These are phyloP conservation scores for Acrossocheilus wenchowensis DNA, from an alignment of 2,797 vertebrate genomes.

Conservation along the genomic window DNA sequence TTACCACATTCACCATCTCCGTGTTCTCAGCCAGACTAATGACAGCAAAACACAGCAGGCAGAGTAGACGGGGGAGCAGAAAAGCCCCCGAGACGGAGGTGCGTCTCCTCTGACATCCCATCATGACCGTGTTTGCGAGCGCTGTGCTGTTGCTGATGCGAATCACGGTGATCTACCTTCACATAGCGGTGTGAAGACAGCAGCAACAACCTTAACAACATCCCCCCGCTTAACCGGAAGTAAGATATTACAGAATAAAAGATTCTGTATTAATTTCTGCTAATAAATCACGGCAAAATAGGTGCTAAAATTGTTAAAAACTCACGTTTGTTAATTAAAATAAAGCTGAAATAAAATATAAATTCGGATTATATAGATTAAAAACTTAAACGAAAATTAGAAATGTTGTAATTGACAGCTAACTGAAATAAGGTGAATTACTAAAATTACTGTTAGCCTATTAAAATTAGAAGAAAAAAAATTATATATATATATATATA, in stretches of 20 bases:
- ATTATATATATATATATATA: background rate
- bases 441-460: background rate
- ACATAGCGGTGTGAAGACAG: constrained; percentile 17
- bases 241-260: constrained; percentile 14
- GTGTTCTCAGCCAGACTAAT: constrained; percentile 68
- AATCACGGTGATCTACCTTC: constrained; percentile 13
- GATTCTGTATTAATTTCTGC: background rate
- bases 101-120: background rate
- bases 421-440: background rate
- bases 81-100: background rate
- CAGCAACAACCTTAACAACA: background rate
- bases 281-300: background rate
- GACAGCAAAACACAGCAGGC: constrained; percentile 55
- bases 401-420: background rate
- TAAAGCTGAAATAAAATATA: background rate
- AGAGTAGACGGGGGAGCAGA: constrained; percentile 5
- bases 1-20: constrained; percentile 86
- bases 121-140: background rate
- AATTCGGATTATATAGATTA: background rate
- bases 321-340: background rate
- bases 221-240: background rate
- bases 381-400: background rate
- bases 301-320: background rate
- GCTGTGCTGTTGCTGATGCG: background rate
- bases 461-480: background rate